Conservation (phyloP, 1,140 invertebrate species). For the Caligus rogercresseyi region DNA sequence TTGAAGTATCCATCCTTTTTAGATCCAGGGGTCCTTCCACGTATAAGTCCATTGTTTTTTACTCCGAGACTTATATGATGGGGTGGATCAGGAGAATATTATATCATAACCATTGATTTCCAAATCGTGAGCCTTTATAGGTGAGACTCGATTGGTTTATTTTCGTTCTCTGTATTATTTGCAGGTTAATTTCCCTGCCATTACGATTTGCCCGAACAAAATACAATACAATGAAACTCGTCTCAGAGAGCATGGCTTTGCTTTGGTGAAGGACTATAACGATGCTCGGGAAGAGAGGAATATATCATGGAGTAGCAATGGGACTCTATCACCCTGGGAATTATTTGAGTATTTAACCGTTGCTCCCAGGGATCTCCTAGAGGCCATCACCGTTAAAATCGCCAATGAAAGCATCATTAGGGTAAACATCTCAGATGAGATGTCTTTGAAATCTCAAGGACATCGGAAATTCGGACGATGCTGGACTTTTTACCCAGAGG, state of each 20-base stretch:
- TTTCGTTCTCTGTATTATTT: too few species aligned
- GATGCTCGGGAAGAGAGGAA: neutral
- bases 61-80: too few species aligned
- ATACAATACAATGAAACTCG: neutral
- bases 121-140: too few species aligned
- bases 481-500: conserved; percentile 8
- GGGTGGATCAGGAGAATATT: too few species aligned
- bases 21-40: too few species aligned
- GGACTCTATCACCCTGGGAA: neutral
- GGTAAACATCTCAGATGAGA: too few species aligned
- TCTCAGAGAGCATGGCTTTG: neutral
- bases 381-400: neutral
- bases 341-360: neutral
- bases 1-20: too few species aligned
- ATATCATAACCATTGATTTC: too few species aligned
- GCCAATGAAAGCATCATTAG: neutral
- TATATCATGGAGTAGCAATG: neutral
- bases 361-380: neutral
- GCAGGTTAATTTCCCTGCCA: neutral
- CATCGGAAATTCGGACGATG: conserved; percentile 14
- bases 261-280: neutral
- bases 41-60: too few species aligned
- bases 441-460: neutral
- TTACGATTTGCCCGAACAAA: neutral
- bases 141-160: too few species aligned